Conservation (phyloP, 2,797 vertebrate species). For the Pseudochromis fuscus region DNA sequence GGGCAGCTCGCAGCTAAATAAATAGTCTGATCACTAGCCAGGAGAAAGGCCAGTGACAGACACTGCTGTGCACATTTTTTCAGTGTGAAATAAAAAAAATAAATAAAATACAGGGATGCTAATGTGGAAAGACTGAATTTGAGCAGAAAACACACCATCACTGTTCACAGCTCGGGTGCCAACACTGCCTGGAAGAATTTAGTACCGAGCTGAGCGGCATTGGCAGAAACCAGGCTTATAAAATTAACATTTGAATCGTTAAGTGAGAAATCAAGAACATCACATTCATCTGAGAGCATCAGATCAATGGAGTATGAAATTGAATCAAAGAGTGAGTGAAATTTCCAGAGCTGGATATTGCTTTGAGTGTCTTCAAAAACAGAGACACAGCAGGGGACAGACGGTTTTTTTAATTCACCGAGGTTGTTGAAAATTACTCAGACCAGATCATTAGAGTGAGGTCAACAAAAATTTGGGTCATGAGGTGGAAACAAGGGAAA, state of each 20-base stretch:
- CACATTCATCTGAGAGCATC: slow-evolving; percentile 46
- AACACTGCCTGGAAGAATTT: slow-evolving; percentile 39
- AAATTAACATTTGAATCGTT: slow-evolving; percentile 60
- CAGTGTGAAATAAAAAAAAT: slow-evolving; percentile 19
- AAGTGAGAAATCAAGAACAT: slow-evolving; percentile 57
- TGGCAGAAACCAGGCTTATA: slow-evolving; percentile 52
- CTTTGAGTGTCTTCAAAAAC: slow-evolving; percentile 32
- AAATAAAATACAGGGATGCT: neutral
- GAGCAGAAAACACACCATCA: slow-evolving; percentile 23
- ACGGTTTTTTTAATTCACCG: neutral
- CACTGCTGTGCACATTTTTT: slow-evolving; percentile 7
- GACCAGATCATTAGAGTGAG: slow-evolving; percentile 9
- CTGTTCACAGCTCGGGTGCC: slow-evolving; percentile 23
- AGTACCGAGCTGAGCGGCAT: slow-evolving; percentile 18
- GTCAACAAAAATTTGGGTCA: neutral
- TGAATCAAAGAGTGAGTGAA: slow-evolving; percentile 37
- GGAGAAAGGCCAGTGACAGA: slow-evolving; percentile 8
- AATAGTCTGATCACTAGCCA: slow-evolving; percentile 31
- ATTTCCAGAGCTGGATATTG: slow-evolving; percentile 30
- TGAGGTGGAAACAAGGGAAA: slow-evolving; percentile 9
- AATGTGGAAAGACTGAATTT: neutral
- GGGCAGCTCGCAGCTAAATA: slow-evolving; percentile 3
- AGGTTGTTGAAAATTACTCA: slow-evolving; percentile 16
- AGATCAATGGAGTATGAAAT: slow-evolving; percentile 52
- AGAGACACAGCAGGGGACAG: neutral